Base-by-base conservation (phyloP, 2,888 invertebrate species). In the Acanthococcus lagerstroemiae region DNA sequence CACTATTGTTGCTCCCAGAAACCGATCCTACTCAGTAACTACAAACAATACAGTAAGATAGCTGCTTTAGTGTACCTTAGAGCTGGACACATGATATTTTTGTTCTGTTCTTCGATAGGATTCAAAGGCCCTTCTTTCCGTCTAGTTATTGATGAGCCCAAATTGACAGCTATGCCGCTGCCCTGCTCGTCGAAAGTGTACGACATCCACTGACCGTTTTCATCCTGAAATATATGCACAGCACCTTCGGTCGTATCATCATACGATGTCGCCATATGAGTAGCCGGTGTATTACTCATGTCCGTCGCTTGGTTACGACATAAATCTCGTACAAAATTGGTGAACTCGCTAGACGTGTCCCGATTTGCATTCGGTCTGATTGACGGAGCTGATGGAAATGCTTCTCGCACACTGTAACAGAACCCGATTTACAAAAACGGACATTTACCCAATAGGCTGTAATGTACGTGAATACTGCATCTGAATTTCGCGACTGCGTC, bases 121-220 rank as follows among this genome's bases (percentile, higher is more conserved):
- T 56, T 50, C 30, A 66, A n/a, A 26, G 57, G 25, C 2, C 44
- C 12, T 3, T 48, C 50, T 22, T 48, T 56, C 3, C 55, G 30
- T 9, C 56, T n/a, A 2, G 57, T 26, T 9, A 48, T 27, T 3
- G 52, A 12, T 3, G 66, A 17, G 15, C 26, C 66, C 3, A 66
- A 22, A 37, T 25, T 48, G 4, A 57, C 48, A 15, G 66, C 66
- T 1, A 66, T 24, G 1, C 57, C 57, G 19, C 48, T 66, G 19
- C 66, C 56, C 5, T 37, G 56, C 25, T 55, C 55, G 19, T 66
- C 66, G 74, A 93, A 92, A 0, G 90, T 88, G 72, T 88, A 88
- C 0, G 90, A 88, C 77, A 89, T 83, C 88, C 90, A 91, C 72
- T 89, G 87, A 48, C 90, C 90, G 72, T 84, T 83, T 74, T 91